Percentiles rank a stretch among this genome's conserved stretches.
These are phyloP conservation scores for Corvus hawaiiensis DNA, from an alignment of 2,113 vertebrate species.

Conservation along the genomic window DNA sequence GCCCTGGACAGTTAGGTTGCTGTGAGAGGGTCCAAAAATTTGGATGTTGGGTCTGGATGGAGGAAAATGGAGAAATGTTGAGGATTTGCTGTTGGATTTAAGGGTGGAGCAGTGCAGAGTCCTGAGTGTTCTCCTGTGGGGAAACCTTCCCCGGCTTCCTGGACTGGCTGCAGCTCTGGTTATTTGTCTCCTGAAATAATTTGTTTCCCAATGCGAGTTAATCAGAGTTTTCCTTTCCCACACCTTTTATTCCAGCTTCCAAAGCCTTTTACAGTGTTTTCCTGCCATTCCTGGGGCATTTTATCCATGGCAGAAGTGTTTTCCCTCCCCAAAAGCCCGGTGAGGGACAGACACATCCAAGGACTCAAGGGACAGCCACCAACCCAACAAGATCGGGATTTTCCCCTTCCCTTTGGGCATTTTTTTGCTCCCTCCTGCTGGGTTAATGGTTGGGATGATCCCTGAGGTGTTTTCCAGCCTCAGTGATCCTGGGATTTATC, in stretches of 20 bases:
- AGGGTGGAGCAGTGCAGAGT: neutral
- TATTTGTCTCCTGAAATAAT: neutral
- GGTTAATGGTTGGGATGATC: neutral
- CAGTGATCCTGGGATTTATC: neutral
- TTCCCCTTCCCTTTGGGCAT: neutral
- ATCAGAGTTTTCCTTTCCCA: neutral
- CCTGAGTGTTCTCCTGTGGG: neutral
- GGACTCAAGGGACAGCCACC: neutral
- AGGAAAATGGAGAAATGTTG: neutral
- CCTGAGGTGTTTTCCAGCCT: neutral
- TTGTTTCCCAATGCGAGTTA: neutral
- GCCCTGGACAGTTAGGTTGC: fast-evolving
- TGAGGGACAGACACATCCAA: neutral
- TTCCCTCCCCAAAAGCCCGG: neutral
- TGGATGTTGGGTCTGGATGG: fast-evolving
- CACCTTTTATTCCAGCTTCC: neutral
- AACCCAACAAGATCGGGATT: neutral
- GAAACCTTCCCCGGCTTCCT: neutral
- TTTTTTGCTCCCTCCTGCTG: neutral
- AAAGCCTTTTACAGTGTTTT: neutral
- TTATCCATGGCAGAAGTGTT: neutral
- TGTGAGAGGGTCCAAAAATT: neutral
- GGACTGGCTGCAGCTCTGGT: neutral
- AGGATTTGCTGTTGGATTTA: neutral
- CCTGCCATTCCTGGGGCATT: neutral